Evolutionary conservation across 1,140 invertebrate genomes (phyloP).

Genomic region (Zaprionus camerounensis): DNA sequence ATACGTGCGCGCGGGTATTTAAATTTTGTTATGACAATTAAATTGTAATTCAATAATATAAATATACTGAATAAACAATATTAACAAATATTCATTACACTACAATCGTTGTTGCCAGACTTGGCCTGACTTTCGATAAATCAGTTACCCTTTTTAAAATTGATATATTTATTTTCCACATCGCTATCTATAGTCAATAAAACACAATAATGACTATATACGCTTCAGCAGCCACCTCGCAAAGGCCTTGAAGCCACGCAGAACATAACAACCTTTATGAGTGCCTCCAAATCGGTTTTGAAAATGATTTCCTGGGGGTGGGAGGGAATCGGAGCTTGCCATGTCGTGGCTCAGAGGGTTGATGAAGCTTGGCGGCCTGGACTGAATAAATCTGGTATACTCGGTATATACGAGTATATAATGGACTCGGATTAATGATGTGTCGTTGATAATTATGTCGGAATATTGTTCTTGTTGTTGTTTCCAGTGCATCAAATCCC

Average conservation of each 20-base stretch:
- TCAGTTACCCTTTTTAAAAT: not conserved
- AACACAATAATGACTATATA: too few species aligned
- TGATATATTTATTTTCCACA: not conserved
- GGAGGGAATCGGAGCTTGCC: not conserved
- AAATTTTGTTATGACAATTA: not conserved
- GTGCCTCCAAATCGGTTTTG: not conserved
- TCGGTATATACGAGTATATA: slow-evolving; percentile 16
- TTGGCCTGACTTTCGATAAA: not conserved
- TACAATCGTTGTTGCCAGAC: not conserved
- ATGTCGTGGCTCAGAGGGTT: not conserved
- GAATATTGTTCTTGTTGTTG: slow-evolving; percentile 4
- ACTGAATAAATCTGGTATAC: not conserved
- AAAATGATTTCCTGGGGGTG: not conserved
- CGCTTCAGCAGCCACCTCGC: not conserved
- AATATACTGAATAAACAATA: not conserved
- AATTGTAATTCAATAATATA: not conserved
- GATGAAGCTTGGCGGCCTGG: not conserved
- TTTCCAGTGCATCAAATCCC: not conserved
- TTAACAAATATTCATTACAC: not conserved
- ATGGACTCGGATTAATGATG: not conserved
- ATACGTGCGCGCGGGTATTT: not conserved
- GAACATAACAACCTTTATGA: not conserved
- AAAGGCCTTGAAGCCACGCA: not conserved
- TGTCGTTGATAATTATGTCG: slow-evolving; percentile 3
- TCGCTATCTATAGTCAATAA: too few species aligned